phyloP scores from a whole-genome alignment of 2,797 vertebrate genomes.

The Vireo griseus region DNA sequence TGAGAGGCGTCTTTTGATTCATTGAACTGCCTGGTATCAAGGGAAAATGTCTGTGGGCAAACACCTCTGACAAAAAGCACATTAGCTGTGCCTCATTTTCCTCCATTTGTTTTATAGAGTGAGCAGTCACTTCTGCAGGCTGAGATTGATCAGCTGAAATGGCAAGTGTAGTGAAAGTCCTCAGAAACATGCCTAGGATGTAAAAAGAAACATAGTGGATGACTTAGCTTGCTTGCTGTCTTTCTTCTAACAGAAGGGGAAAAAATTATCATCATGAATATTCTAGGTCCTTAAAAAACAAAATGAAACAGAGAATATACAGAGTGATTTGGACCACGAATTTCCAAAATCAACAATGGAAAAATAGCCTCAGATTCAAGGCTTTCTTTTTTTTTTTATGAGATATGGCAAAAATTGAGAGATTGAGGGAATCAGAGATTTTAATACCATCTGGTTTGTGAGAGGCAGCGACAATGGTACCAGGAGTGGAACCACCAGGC shows the following conservation, averaged over 20 bases:
- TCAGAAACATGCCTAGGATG: background rate
- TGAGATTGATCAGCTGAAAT: background rate
- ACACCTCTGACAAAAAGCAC: background rate
- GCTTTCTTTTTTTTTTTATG: accelerated
- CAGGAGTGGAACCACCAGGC: background rate
- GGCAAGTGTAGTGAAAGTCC: background rate
- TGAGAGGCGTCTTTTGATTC: background rate
- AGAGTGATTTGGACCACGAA: background rate
- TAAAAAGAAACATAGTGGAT: background rate
- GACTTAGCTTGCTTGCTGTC: background rate
- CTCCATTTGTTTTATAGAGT: background rate
- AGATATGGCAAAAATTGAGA: background rate
- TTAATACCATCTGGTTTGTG: background rate
- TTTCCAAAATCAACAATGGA: background rate
- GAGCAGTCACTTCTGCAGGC: background rate
- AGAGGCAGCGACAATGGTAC: background rate
- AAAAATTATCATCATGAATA: background rate
- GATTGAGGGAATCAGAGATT: background rate
- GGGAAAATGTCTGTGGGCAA: background rate
- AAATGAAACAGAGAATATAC: background rate
- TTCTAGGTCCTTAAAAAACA: background rate
- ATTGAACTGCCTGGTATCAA: background rate
- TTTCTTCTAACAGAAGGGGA: background rate
- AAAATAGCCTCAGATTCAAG: background rate
- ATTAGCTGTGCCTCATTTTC: background rate